Base-by-base conservation (phyloP, 2,888 invertebrate species). In the Pasiphila rectangulata region DNA sequence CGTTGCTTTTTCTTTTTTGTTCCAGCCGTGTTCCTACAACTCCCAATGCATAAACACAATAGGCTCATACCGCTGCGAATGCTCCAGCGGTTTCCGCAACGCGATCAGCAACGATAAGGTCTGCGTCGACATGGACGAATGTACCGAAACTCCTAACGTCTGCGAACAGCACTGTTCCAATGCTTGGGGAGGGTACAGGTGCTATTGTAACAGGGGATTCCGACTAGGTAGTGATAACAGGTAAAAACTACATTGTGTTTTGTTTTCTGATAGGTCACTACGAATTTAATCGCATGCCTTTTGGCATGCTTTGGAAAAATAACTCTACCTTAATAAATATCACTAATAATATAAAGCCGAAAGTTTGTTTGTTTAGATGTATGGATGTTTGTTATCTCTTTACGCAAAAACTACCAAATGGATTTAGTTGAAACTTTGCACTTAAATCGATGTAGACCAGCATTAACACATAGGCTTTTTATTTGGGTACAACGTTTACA, bases 141-240 rank as follows among this genome's bases (percentile, higher is more conserved):
- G 95, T 60, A 56, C 76, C 0, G 90, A 91, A 47, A 84, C 85
- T 1, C 77, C 78, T 0, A 63, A 59, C 0, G 61, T 74, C 2
- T 99, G 98, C 71, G 93, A 96, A 57, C 98, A 98, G 61, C 91
- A 90, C 37, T 99, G 98, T 72, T 90, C 95, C 39, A 99, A 99
- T 79, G 91, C 93, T 12, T 96, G 96, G 93, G 98, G 98, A 0
- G 93, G 96, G 0, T 98, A 94, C 81, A 91, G 94, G 53, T 99
- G 99, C 76, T 91, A 93, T n/a, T 99, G 99, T 74, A 91, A 93
- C 49, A 79, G 91, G 1, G 99, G 99, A 0, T 99, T 94, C 79
- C 91, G 93, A 2, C 83, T 98, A 1, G 91, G 91, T 32, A 60
- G 81, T 1, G 94, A 95, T 62, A 95, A 95, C 68, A 91, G 93